Evolutionary conservation across 2,888 invertebrate genomes (phyloP).

Genomic region (Macrosiphum euphorbiae): DNA sequence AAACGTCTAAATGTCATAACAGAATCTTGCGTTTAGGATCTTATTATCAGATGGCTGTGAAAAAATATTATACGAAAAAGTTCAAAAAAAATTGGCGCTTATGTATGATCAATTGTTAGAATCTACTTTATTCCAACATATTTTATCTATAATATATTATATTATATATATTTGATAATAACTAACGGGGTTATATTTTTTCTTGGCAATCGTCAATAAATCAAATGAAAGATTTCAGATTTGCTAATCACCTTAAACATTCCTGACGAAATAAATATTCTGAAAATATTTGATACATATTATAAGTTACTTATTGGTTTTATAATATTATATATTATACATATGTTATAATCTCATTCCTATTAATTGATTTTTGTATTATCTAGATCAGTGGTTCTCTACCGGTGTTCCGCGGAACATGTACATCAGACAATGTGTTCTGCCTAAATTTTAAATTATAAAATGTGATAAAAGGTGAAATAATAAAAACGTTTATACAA

Average conservation of each 20-base stretch:
- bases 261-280: background rate
- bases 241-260: background rate
- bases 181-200: background rate
- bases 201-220: background rate
- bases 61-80: constrained; percentile 27
- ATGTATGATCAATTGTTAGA: constrained; percentile 17
- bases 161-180: background rate
- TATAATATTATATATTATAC: background rate
- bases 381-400: background rate
- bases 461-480: too few relatives aligned
- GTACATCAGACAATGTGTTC: too few relatives aligned
- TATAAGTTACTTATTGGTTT: background rate
- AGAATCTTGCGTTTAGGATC: constrained; percentile 47
- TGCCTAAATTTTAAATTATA: too few relatives aligned
- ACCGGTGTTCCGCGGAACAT: too few relatives aligned
- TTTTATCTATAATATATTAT: background rate
- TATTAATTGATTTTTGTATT: background rate
- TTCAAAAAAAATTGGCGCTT: background rate
- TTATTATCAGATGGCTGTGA: constrained; percentile 46
- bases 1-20: constrained; percentile 56
- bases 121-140: background rate
- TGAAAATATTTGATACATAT: background rate
- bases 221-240: background rate
- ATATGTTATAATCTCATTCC: background rate
- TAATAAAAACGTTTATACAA: background rate